Percentiles rank a stretch among this genome's conserved stretches.
phyloP scores from a whole-genome alignment of 2,113 vertebrate species.

The Anguilla rostrata region DNA sequence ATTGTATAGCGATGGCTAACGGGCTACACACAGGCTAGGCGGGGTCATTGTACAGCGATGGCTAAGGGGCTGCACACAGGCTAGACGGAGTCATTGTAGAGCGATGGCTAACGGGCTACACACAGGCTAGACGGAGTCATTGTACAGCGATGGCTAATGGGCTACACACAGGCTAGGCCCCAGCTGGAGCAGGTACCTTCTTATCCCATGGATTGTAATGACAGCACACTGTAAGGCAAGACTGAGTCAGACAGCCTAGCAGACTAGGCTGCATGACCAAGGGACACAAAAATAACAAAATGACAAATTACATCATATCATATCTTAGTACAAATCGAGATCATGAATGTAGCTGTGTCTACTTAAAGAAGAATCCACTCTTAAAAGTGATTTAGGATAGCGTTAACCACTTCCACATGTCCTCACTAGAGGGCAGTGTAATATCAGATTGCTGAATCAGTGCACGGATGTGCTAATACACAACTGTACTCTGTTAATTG shows the following conservation, averaged over 20 bases:
- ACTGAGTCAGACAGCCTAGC: constrained; percentile 64
- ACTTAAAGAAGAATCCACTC: no score
- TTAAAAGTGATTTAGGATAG: neutral
- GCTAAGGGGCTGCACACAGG: no score
- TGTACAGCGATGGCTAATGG: no score
- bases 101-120: no score
- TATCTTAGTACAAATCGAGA: no score
- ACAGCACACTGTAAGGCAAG: constrained; percentile 63
- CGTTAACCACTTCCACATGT: neutral
- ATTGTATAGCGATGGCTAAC: no score
- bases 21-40: no score
- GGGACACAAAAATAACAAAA: constrained; percentile 33
- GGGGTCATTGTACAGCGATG: no score
- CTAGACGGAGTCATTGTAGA: no score
- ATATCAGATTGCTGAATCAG: neutral
- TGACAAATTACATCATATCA: neutral
- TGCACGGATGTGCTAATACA: neutral
- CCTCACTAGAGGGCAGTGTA: constrained; percentile 20
- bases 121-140: no score
- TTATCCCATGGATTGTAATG: constrained; percentile 62
- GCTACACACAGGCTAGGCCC: neutral
- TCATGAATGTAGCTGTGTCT: neutral
- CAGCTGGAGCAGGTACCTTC: constrained; percentile 53
- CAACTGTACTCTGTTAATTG: no score
- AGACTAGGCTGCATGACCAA: constrained; percentile 58